Conservation (phyloP, 1,140 invertebrate species). For the Glomeris maerens region DNA sequence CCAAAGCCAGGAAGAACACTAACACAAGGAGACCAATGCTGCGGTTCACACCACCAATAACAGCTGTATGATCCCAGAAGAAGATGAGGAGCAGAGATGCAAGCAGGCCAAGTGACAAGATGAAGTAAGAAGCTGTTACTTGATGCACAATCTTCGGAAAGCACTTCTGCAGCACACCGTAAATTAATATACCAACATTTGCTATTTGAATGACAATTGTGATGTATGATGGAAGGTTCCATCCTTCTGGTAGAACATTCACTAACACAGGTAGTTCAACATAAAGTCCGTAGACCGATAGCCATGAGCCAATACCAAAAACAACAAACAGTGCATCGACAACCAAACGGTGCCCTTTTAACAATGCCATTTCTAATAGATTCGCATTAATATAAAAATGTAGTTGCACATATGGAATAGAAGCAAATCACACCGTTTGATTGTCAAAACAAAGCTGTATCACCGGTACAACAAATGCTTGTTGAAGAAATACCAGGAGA, state of each 20-base stretch:
- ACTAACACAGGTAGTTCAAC: constrained; percentile 76
- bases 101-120: constrained; percentile 47
- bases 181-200: constrained; percentile 65
- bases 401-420: too few relatives aligned
- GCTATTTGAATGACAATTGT: constrained; percentile 69
- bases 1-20: constrained; percentile 63
- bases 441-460: too few relatives aligned
- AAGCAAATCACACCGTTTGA: too few relatives aligned
- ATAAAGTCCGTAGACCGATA: constrained; percentile 77
- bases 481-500: too few relatives aligned
- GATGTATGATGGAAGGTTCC: constrained; percentile 73
- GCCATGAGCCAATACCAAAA: constrained; percentile 82
- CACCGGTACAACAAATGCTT: too few relatives aligned
- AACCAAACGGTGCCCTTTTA: too few relatives aligned
- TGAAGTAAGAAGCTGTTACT: constrained; percentile 45
- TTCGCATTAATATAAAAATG: too few relatives aligned
- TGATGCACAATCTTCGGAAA: constrained; percentile 39
- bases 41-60: constrained; percentile 41
- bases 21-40: constrained; percentile 58
- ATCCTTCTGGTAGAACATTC: constrained; percentile 64
- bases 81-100: constrained; percentile 54
- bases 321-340: constrained; percentile 47
- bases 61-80: constrained; percentile 50
- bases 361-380: too few relatives aligned
- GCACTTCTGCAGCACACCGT: constrained; percentile 34